Percentiles rank a stretch among this genome's conserved stretches.
phyloP scores from a whole-genome alignment of 1,140 invertebrate species.

The Cydia splendana region DNA sequence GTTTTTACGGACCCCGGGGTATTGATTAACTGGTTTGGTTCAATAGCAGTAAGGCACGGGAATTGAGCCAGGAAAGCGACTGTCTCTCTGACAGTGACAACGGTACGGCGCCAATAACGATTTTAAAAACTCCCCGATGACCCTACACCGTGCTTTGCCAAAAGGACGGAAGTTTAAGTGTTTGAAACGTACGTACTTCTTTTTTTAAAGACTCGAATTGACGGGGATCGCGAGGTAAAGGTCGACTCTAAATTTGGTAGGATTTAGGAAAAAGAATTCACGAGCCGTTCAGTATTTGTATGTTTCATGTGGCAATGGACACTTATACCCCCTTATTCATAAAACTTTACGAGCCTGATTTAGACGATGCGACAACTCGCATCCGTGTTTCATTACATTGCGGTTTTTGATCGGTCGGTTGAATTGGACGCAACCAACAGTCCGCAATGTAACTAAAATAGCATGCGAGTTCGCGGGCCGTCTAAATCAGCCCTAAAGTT shows the following conservation, averaged over 20 bases:
- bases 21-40: background rate
- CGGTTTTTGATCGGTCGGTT: no score
- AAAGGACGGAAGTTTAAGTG: slow-evolving; percentile 1
- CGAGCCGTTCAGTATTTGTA: background rate
- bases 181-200: background rate
- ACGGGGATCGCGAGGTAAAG: background rate
- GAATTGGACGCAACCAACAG: no score
- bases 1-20: background rate
- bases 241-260: slow-evolving; percentile 8
- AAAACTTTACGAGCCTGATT: no score
- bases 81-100: slow-evolving; percentile 14
- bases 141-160: background rate
- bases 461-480: no score
- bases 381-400: no score
- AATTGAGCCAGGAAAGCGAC: background rate
- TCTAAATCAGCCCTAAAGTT: no score
- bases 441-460: no score
- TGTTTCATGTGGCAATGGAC: background rate
- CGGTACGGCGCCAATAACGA: background rate
- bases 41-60: background rate
- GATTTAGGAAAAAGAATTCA: background rate
- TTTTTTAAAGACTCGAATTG: background rate
- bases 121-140: slow-evolving; percentile 12
- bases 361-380: no score
- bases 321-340: no score